phyloP scores from a whole-genome alignment of 2,113 vertebrate species.

The Ploceus nigricollis region DNA sequence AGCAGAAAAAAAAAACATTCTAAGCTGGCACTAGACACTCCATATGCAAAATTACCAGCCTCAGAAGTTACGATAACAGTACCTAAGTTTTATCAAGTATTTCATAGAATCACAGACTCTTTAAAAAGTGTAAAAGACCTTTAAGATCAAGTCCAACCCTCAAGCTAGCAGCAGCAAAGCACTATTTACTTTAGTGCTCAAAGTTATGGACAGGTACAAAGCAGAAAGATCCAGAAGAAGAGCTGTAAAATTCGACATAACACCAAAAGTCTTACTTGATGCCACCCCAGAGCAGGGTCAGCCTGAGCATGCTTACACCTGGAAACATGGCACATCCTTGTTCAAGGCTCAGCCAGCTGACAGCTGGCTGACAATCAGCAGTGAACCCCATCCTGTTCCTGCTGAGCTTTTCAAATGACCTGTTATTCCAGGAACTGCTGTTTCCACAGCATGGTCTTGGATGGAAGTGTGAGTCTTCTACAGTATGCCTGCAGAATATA shows the following conservation, averaged over 20 bases:
- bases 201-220: not conserved
- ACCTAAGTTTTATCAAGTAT: not conserved
- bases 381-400: not conserved
- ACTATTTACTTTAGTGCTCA: not conserved
- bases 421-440: not conserved
- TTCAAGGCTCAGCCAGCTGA: not conserved
- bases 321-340: not conserved
- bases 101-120: not conserved
- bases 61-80: accelerated
- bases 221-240: not conserved
- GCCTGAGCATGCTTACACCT: not conserved
- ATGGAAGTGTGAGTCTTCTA: not conserved
- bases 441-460: not conserved
- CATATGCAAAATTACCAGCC: not conserved
- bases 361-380: not conserved
- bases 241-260: not conserved
- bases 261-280: not conserved
- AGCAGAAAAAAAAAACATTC: not conserved
- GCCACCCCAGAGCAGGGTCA: not conserved
- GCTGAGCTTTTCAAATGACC: not conserved
- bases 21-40: not conserved
- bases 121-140: not conserved
- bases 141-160: not conserved
- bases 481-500: not conserved
- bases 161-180: not conserved